Evolutionary conservation across 1,140 invertebrate species (phyloP), one percentile per base, ranked within the genome.

Genomic region (Drosophila auraria): DNA sequence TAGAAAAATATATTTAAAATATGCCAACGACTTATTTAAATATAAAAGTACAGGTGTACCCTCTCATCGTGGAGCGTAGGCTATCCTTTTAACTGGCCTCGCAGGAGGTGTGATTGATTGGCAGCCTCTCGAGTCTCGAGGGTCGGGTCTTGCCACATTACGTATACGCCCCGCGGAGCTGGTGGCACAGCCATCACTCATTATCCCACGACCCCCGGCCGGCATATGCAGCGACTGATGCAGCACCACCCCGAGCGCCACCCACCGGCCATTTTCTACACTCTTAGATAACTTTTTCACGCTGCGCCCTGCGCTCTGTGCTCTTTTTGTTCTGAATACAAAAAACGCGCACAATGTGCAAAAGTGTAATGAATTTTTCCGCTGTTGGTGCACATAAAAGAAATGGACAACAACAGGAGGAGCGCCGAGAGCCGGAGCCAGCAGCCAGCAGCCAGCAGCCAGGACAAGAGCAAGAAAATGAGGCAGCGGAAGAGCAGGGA

Each of bases 301-400:
- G 78, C 60, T 77, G 72, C 58, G 72, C 49, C 59, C 72, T 23
- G 33, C n/a, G 7, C 36, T 38, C 44, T 60, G 54, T 11, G 15
- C 42, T 61, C 70, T 73, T 89, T 89, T 90, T 81, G 81, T 90
- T 89, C 68, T 71, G 54, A 78, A 70, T 65, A 87, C 53, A 83
- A 87, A 57, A 86, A 87, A 84, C 70, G 75, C 72, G 73, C 74
- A 77, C 64, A 77, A 81, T 82, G 74, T 84, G 79, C 69, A 84
- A 87, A 83, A 80, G 78, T 90, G 78, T 87, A 90, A 87, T 87
- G 86, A 87, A 87, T 87, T 87, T 87, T 90, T 87, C 81, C 84
- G 84, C 78, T 87, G 73, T 87, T 78, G 76, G 36, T 76, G 83
- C 78, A 84, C 65, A 87, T 71, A 90, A 87, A 89, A 87, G 73